These are phyloP conservation scores for Aphaenogaster rudis DNA, from an alignment of 1,140 invertebrate genomes.

Conservation along the genomic window DNA sequence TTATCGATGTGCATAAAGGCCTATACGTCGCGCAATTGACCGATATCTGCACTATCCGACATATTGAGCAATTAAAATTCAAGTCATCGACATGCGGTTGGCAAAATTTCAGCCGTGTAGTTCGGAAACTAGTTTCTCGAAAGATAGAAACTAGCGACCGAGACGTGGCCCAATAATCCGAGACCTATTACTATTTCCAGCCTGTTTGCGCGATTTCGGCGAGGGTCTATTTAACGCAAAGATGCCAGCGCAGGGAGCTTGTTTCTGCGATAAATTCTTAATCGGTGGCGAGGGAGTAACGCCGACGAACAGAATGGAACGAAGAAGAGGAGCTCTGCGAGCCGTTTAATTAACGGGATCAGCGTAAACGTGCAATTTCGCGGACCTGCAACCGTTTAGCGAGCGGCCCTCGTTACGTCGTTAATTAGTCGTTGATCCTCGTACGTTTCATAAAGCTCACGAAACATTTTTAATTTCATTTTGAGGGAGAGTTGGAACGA, in stretches of 20 bases:
- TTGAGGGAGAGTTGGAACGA: neutral
- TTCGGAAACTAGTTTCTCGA: conserved; percentile 70
- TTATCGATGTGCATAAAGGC: conserved; percentile 5
- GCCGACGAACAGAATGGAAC: neutral
- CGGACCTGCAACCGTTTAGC: conserved; percentile 11
- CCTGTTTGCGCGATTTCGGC: conserved; percentile 66
- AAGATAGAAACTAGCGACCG: conserved; percentile 29
- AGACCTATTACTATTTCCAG: conserved; percentile 69
- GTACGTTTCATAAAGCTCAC: conserved; percentile 9
- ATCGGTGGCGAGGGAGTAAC: neutral
- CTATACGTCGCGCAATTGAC: neutral
- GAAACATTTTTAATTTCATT: conserved; percentile 22
- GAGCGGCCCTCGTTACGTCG: conserved; percentile 54
- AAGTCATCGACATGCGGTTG: conserved; percentile 32
- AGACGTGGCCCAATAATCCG: conserved; percentile 8
- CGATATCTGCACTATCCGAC: conserved; percentile 2
- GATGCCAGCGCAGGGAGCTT: conserved; percentile 1
- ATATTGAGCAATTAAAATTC: conserved; percentile 68
- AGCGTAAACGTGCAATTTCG: conserved; percentile 65
- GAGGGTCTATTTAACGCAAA: conserved; percentile 60
- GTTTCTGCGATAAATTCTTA: conserved; percentile 67
- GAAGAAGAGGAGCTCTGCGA: conserved; percentile 11
- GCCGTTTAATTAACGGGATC: conserved; percentile 71
- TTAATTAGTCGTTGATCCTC: conserved; percentile 58
- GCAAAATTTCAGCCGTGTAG: conserved; percentile 49